Base-by-base conservation (phyloP, 2,888 invertebrate species). In the Drosophila infuscata region DNA sequence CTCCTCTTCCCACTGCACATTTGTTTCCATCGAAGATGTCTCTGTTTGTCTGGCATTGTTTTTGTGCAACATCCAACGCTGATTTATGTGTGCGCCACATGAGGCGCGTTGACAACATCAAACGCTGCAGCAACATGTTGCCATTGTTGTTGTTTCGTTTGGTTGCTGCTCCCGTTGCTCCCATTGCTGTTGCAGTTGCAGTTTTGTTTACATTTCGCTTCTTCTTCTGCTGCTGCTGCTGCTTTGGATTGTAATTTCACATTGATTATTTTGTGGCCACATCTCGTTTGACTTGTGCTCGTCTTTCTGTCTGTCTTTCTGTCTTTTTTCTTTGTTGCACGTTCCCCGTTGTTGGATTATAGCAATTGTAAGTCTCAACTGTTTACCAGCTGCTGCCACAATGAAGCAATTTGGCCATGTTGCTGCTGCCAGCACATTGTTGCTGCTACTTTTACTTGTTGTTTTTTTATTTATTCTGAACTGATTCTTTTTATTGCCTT, bases 381-480 rank as follows among this genome's bases (percentile, higher is more conserved):
- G 78, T 76, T 76, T 68, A 68, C 70, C 80, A 82, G 80, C 73
- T 81, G 80, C 66, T 72, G 80, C 80, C 80, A 73, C 79, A 79
- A 79, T 79, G 77, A 69, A 81, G 81, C 79, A 81, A 79, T 82
- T 81, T 79, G 74, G 49, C 38, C 70, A 63, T 62, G 74, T 63
- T 77, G 74, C 52, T 59, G 70, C 11, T 36, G 70, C n/a, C 41
- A 20, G 17, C 17, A 17, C 36, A 9, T 8, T 52, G 25, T 20
- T 52, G 30, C 15, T 57, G 53, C 49, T 67, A 51, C 53, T 57
- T 59, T 74, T 79, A 57, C 58, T 62, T 59, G 33, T 65, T 65
- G 29, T 56, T 25, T 25, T 1, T 25, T 65, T 75, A 61, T 72
- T 46, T 70, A 60, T 75, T 62, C 75, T 77, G 51, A 35, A 17